These are phyloP conservation scores for Heliocidaris tuberculata DNA, from an alignment of 35 echinoderm and acorn worm genomes.

Conservation along the genomic window DNA sequence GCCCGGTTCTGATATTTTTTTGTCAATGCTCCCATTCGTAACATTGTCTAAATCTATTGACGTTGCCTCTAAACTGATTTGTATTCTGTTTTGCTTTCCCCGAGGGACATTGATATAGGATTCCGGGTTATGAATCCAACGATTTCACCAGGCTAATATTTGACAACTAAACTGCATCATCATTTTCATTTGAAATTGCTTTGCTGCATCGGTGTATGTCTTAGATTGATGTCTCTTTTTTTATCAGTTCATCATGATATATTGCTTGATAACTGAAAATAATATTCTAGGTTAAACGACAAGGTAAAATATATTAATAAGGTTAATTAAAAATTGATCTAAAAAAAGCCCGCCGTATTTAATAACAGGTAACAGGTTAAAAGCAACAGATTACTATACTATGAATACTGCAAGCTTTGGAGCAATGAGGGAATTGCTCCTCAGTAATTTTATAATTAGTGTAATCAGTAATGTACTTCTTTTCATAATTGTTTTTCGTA, in stretches of 20 bases:
- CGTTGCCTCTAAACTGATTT: conserved; percentile 1
- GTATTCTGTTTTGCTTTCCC: background rate
- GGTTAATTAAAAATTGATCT: too few relatives aligned
- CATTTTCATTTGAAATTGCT: background rate
- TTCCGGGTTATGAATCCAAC: background rate
- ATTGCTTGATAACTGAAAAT: too few relatives aligned
- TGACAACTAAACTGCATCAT: background rate
- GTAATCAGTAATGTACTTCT: too few relatives aligned
- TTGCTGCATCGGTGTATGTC: background rate
- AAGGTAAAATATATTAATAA: too few relatives aligned
- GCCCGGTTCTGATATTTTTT: background rate
- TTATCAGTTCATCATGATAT: background rate
- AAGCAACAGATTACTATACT: too few relatives aligned
- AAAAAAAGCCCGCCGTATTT: too few relatives aligned
- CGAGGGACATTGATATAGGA: background rate
- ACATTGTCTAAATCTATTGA: background rate
- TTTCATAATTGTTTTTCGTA: too few relatives aligned
- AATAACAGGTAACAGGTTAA: too few relatives aligned
- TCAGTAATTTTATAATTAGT: too few relatives aligned
- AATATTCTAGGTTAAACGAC: too few relatives aligned
- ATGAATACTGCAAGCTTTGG: too few relatives aligned
- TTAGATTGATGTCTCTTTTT: background rate
- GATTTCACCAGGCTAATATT: conserved; percentile 2
- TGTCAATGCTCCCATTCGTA: background rate
- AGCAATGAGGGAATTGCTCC: too few relatives aligned